Percentiles rank a stretch among this genome's conserved stretches.
These are phyloP conservation scores for Trichomycterus rosablanca DNA, from an alignment of 2,113 vertebrate genomes.

Conservation along the genomic window DNA sequence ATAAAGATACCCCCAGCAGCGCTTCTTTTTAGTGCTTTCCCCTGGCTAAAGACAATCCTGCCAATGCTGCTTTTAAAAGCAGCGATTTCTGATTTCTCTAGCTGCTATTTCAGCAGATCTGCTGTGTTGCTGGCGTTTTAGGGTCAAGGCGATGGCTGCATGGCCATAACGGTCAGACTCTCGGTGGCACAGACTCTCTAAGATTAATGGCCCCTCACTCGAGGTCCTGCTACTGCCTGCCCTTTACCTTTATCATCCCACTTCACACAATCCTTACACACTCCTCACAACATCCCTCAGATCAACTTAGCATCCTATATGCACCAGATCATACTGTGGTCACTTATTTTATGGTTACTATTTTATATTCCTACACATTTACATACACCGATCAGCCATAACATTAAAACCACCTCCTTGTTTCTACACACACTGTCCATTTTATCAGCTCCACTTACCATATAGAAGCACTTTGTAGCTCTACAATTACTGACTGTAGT, in stretches of 20 bases:
- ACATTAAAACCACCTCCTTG: too few relatives aligned
- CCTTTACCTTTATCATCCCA: slow-evolving; percentile 42
- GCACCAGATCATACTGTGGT: neutral
- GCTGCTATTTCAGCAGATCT: slow-evolving; percentile 61
- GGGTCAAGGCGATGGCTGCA: slow-evolving; percentile 69
- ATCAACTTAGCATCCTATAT: neutral
- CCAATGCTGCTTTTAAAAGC: slow-evolving; percentile 50
- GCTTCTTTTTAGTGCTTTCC: slow-evolving; percentile 56
- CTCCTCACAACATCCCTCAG: too few relatives aligned
- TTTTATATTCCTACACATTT: too few relatives aligned
- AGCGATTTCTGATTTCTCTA: slow-evolving; percentile 40
- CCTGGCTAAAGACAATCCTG: slow-evolving; percentile 43
- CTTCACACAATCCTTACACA: slow-evolving; percentile 13
- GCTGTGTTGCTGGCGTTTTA: slow-evolving; percentile 59
- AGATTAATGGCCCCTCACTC: slow-evolving; percentile 52
- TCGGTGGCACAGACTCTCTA: slow-evolving; percentile 44
- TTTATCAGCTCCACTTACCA: too few relatives aligned
- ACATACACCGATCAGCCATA: too few relatives aligned
- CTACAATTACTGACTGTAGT: too few relatives aligned
- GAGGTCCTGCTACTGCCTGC: slow-evolving; percentile 39
- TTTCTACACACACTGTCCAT: too few relatives aligned
- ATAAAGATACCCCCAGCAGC: slow-evolving; percentile 52
- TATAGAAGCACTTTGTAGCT: too few relatives aligned
- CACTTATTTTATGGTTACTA: neutral
- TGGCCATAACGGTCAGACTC: slow-evolving; percentile 48